These are phyloP conservation scores for Lobophora halterata DNA, from an alignment of 2,888 invertebrate species.

Conservation along the genomic window DNA sequence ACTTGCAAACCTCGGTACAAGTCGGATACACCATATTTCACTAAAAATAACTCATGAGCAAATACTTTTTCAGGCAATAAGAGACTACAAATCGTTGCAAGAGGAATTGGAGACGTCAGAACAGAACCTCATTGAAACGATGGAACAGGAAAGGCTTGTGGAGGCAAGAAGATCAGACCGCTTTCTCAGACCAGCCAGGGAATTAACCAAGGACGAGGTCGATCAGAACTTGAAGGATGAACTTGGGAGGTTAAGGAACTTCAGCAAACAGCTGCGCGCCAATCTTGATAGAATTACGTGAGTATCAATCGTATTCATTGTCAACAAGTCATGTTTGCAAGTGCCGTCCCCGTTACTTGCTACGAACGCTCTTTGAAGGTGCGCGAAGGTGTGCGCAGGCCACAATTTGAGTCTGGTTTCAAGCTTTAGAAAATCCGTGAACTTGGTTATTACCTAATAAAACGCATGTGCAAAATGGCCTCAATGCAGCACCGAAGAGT, in stretches of 20 bases:
- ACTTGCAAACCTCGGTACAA: too few species aligned
- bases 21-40: too few species aligned
- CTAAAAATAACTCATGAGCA: too few species aligned
- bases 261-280: slow-evolving; percentile 76
- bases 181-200: slow-evolving; percentile 82
- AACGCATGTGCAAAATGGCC: too few species aligned
- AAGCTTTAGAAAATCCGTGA: too few species aligned
- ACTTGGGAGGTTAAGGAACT: slow-evolving; percentile 80
- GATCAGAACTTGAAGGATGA: slow-evolving; percentile 83
- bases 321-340: background rate
- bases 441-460: too few species aligned
- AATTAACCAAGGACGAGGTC: slow-evolving; percentile 84
- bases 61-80: slow-evolving; percentile 69
- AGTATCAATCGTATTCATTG: slow-evolving; percentile 27
- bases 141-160: slow-evolving; percentile 84
- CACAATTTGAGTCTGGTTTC: too few species aligned
- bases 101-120: slow-evolving; percentile 86
- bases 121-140: slow-evolving; percentile 84
- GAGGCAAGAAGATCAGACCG: slow-evolving; percentile 87
- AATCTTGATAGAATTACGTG: slow-evolving; percentile 83
- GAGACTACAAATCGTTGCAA: slow-evolving; percentile 85
- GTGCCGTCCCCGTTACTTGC: too few species aligned
- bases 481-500: too few species aligned
- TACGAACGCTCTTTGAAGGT: too few species aligned
- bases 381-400: too few species aligned